Base-by-base conservation (phyloP, 2,797 vertebrate genomes). In the Amphiprion clarkii region DNA sequence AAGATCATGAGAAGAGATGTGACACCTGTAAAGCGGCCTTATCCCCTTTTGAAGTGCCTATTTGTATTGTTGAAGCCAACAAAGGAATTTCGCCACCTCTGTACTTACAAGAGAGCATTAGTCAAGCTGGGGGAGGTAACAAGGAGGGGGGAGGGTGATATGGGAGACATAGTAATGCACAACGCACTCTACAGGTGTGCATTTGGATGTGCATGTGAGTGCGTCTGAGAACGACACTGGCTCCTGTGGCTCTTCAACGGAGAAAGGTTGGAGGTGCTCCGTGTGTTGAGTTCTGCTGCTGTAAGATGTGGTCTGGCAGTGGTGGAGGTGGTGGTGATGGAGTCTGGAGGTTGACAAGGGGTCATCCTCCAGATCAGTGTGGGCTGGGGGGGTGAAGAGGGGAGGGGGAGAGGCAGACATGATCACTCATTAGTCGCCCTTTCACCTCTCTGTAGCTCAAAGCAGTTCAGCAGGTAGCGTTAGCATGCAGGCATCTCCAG, bases 21-120 rank as follows among this genome's bases (percentile, higher is more conserved):
- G 86, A 87, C 92, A 94, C 90, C 91, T 93, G 90, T 90, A 88
- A 89, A 92, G 85, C 80, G 77, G 84, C 79, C 74, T 87, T 72
- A 75, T 82, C 80, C 80, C 64, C 91, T 89, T 95, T 95, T 95
- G 93, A 95, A 94, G 94, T 94, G 86, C 84, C 86, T 92, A 88
- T 93, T 93, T 92, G 89, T 87, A 93, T 93, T 95, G 94, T 94
- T 87, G 82, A 76, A 76, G 85, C 40, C 77, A 90, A 95, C 93
- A 94, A 94, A 93, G 88, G 90, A 84, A 88, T 93, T 91, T 88
- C 87, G 86, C 78, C 93, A 93, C 90, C 90, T 93, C 92, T 86
- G 88, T 88, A 85, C 88, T 91, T 87, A 87, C 81, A 87, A 85
- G 79, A 84, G 88, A 72, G 76, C 89, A 90, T 92, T 88, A 92